Evolutionary conservation across 2,113 vertebrate species (phyloP), one percentile per base, ranked within the genome.

Genomic region (Solea solea): DNA sequence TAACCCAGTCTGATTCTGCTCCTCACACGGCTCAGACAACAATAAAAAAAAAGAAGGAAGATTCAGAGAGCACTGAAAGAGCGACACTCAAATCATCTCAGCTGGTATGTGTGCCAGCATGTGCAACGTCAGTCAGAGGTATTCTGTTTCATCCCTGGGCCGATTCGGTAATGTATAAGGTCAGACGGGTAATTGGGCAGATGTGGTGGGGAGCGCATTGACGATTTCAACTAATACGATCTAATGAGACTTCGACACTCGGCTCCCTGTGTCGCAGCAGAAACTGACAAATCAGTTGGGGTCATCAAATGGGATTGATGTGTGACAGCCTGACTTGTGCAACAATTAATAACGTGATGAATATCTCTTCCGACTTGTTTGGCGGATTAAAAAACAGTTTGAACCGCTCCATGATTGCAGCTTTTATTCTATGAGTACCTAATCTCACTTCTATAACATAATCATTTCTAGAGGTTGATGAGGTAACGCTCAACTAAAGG

Each of bases 151-250:
- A 67, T 73, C 80, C 56, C 45, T 56, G 41, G 34, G 58, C 56
- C 25, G 62, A 62, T 74, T 60, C 81, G 39, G 53, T 49, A 71
- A 15, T 16, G 61, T 61, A 64, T 57, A 57, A 68, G 82, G 78
- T 88, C 78, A 84, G 65, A 42, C 14, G 61, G 74, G 46, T 85
- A 81, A 88, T 87, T 87, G 72, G 74, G 73, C 67, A 79, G 76
- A 84, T 64, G 74, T 77, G 72, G 59, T 60, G 61, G 53, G 67
- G 14, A 61, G 79, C 50, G 13, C 70, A 85, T 64, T 64, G 66
- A 78, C 64, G 72, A 84, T 86, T 85, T 85, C 13, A 12, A 66
- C 68, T 78, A 59, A 76, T 74, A 64, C 72, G 53, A 55, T 53
- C 50, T 75, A 82, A 74, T 70, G 25, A 80, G 61, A 49, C 51